Percentiles rank a stretch among this genome's conserved stretches.
Conservation (phyloP, 2,797 vertebrate genomes). For the Anomalospiza imberbis region DNA sequence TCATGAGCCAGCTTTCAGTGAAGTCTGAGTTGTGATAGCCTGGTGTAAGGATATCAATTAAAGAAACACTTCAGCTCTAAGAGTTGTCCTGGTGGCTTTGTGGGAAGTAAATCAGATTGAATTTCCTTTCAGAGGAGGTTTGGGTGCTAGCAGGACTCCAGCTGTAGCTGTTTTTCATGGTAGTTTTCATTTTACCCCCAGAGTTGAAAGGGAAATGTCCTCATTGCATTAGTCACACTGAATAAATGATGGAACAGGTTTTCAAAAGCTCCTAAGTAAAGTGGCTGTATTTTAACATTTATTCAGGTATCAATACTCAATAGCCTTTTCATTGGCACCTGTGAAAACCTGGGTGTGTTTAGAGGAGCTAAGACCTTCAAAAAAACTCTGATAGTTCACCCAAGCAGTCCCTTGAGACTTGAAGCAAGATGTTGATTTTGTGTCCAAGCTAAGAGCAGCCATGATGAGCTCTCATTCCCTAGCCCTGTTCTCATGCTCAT, state of each 20-base stretch:
- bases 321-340: not conserved
- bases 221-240: not conserved
- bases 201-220: not conserved
- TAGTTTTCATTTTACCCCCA: not conserved
- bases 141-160: not conserved
- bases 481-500: not conserved
- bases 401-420: not conserved
- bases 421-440: not conserved
- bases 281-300: not conserved
- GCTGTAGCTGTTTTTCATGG: not conserved
- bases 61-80: not conserved
- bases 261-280: not conserved
- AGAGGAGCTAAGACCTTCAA: not conserved
- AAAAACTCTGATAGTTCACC: not conserved
- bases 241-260: not conserved
- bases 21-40: not conserved
- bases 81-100: not conserved
- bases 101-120: not conserved
- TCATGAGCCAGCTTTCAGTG: not conserved
- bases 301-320: not conserved
- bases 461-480: not conserved
- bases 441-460: not conserved
- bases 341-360: not conserved
- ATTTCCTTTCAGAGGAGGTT: not conserved
- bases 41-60: not conserved